Percentiles rank a stretch among this genome's conserved stretches.
Evolutionary conservation across 2,113 vertebrate species (phyloP).

Genomic region (Columba janthina): DNA sequence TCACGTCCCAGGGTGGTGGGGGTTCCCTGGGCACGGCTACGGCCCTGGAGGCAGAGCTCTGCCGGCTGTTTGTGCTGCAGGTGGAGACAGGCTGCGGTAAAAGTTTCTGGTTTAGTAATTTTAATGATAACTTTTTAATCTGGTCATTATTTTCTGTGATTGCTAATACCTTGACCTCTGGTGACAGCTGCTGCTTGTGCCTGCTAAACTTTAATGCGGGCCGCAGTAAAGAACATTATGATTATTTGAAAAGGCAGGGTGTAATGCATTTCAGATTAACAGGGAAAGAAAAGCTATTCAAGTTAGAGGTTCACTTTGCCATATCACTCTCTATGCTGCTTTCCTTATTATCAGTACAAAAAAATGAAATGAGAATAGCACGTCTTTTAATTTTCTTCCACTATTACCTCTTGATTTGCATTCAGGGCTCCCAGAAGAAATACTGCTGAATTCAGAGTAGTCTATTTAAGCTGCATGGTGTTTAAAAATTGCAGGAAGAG

Average conservation of each 20-base stretch:
- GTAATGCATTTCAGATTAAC: constrained; percentile 71
- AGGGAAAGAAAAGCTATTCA: constrained; percentile 71
- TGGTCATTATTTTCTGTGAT: constrained; percentile 71
- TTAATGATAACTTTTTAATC: constrained; percentile 60
- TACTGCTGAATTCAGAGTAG: constrained; percentile 69
- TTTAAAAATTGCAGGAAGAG: constrained; percentile 73
- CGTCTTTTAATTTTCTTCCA: constrained; percentile 76
- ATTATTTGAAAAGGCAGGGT: constrained; percentile 67
- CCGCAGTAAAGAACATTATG: constrained; percentile 66
- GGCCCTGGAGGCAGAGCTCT: neutral
- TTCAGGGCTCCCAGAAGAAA: constrained; percentile 76
- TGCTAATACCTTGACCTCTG: constrained; percentile 65
- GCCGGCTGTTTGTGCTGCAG: neutral
- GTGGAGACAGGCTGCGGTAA: neutral
- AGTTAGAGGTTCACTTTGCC: constrained; percentile 59
- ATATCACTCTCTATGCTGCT: constrained; percentile 47
- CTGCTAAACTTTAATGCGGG: constrained; percentile 61
- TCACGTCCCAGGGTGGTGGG: neutral
- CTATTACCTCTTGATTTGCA: constrained; percentile 76
- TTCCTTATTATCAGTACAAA: constrained; percentile 71
- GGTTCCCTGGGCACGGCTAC: neutral
- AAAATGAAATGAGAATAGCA: constrained; percentile 73
- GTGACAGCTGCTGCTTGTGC: constrained; percentile 60
- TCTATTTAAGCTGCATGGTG: constrained; percentile 73
- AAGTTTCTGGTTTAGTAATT: constrained; percentile 40